Percentiles rank a stretch among this genome's conserved stretches.
These are phyloP conservation scores for Nymphalis io DNA, from an alignment of 1,140 invertebrate genomes.

Conservation along the genomic window DNA sequence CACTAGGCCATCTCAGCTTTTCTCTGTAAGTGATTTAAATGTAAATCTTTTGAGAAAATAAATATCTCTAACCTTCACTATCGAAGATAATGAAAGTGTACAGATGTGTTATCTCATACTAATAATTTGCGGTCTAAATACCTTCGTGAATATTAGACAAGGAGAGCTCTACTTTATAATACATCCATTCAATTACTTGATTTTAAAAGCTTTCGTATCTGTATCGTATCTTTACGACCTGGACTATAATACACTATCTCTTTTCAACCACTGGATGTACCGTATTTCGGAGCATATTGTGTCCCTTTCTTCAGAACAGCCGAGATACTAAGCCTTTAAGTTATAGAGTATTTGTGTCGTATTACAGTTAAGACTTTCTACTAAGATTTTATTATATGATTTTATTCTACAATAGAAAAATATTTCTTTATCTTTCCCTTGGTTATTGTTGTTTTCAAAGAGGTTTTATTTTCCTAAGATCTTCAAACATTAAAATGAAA, in stretches of 20 bases:
- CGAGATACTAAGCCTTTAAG: slow-evolving; percentile 19
- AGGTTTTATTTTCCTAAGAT: slow-evolving; percentile 8
- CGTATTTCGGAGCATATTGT: not conserved
- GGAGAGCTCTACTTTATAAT: not conserved
- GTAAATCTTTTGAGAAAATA: too few relatives aligned
- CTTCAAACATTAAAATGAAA: not conserved
- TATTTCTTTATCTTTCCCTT: slow-evolving; percentile 3
- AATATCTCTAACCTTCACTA: too few relatives aligned
- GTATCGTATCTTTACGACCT: not conserved
- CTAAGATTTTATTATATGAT: slow-evolving; percentile 24
- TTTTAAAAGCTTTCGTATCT: slow-evolving; percentile 5
- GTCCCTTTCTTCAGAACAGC: not conserved
- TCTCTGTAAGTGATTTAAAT: too few relatives aligned
- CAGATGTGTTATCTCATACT: too few relatives aligned
- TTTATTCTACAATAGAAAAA: slow-evolving; percentile 15
- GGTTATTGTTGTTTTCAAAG: slow-evolving; percentile 5
- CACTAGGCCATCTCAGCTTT: too few relatives aligned
- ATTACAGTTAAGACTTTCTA: slow-evolving; percentile 18
- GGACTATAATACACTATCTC: not conserved
- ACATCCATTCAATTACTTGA: not conserved
- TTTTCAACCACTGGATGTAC: not conserved
- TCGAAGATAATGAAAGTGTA: too few relatives aligned
- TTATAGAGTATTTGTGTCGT: slow-evolving; percentile 22
- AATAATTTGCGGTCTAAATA: too few relatives aligned
- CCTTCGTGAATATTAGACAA: too few relatives aligned